Conservation (phyloP, 2,113 vertebrate genomes). For the Narcine bancroftii region DNA sequence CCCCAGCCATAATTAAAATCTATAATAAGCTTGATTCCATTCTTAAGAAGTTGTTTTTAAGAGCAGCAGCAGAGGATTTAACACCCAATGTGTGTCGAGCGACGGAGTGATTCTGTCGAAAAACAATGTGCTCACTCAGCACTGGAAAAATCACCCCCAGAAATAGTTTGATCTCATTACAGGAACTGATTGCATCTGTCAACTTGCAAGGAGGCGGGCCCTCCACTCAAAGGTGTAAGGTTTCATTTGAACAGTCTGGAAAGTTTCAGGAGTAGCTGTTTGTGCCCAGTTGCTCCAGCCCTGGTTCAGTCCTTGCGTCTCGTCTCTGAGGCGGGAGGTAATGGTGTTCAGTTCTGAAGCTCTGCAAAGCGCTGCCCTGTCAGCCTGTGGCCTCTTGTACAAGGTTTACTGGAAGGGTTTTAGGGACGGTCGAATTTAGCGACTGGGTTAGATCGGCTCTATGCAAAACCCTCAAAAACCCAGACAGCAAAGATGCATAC, state of each 20-base stretch:
- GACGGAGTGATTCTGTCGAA: background rate
- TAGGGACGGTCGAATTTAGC: too few relatives aligned
- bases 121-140: background rate
- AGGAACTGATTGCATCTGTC: background rate
- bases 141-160: background rate
- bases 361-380: too few relatives aligned
- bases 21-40: background rate
- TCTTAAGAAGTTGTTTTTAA: background rate
- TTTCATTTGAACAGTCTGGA: background rate
- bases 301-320: background rate
- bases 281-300: too few relatives aligned
- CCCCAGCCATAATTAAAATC: conserved; percentile 11
- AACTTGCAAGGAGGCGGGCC: background rate
- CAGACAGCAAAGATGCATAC: too few relatives aligned
- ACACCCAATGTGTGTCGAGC: background rate
- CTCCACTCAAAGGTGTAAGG: background rate
- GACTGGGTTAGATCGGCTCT: too few relatives aligned
- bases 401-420: too few relatives aligned
- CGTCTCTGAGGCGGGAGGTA: background rate
- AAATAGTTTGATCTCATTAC: background rate
- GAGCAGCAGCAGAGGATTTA: conserved; percentile 2
- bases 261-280: background rate
- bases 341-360: background rate
- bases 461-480: too few relatives aligned
- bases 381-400: background rate